Percentiles rank a stretch among this genome's conserved stretches.
phyloP scores from a whole-genome alignment of 2,113 vertebrate genomes.

The Lynx canadensis region DNA sequence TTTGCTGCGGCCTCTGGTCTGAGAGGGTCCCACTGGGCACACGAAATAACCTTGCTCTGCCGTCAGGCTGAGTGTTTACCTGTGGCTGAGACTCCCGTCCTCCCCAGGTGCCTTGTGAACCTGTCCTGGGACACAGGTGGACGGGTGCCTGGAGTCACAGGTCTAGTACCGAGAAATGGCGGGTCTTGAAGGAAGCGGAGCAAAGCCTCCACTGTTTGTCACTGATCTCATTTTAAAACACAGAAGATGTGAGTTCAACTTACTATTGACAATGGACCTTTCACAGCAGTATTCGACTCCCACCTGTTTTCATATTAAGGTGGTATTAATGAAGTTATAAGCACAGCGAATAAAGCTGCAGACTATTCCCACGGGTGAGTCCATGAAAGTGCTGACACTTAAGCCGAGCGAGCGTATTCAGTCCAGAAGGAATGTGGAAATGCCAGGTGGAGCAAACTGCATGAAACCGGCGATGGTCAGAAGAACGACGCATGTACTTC shows the following conservation, averaged over 20 bases:
- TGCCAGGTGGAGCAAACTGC: neutral
- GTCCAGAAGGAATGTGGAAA: neutral
- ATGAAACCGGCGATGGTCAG: neutral
- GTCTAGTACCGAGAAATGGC: neutral
- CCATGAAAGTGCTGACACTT: neutral
- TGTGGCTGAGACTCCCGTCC: neutral
- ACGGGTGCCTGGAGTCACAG: rapidly evolving
- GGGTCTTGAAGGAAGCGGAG: neutral
- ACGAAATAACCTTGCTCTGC: neutral
- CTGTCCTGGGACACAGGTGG: rapidly evolving
- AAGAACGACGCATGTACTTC: neutral
- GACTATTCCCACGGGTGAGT: neutral
- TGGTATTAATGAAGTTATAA: constrained; percentile 31
- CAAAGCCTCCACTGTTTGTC: rapidly evolving
- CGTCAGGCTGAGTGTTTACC: neutral
- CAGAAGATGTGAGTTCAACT: neutral
- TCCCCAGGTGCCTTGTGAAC: neutral
- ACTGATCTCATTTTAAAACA: neutral
- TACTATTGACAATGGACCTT: neutral
- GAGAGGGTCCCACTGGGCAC: neutral
- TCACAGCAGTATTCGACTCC: neutral
- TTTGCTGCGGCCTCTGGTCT: rapidly evolving
- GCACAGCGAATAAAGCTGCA: neutral
- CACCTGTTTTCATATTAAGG: neutral
- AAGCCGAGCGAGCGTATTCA: neutral